Conservation (phyloP, 2,797 vertebrate genomes). For the Melopsittacus undulatus region DNA sequence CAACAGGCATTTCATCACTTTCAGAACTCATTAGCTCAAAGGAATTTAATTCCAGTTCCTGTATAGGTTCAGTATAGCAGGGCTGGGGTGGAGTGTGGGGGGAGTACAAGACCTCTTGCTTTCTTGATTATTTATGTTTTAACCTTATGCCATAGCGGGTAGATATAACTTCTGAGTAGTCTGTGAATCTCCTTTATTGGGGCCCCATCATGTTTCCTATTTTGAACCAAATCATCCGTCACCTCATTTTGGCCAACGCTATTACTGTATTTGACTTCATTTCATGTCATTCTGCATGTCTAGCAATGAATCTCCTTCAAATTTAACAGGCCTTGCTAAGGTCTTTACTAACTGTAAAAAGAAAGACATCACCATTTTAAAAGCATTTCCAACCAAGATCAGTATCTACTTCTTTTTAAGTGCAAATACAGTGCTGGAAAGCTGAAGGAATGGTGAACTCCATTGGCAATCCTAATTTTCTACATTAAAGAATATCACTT, state of each 20-base stretch:
- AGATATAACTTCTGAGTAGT: background rate
- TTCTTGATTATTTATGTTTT: conserved; percentile 5
- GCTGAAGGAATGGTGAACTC: background rate
- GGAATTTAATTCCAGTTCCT: background rate
- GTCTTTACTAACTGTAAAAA: background rate
- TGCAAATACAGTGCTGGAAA: background rate
- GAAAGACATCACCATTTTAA: background rate
- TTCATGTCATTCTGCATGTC: background rate
- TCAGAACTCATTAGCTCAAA: conserved; percentile 13
- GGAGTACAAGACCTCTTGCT: background rate
- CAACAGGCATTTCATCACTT: background rate
- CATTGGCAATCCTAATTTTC: background rate
- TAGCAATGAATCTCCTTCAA: background rate
- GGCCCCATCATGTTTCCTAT: background rate
- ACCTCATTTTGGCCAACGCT: background rate
- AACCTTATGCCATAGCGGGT: background rate
- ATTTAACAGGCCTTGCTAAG: background rate
- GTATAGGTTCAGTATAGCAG: background rate
- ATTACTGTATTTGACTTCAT: background rate
- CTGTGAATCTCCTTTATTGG: background rate
- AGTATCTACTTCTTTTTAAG: background rate
- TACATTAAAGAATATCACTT: background rate
- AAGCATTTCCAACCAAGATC: background rate
- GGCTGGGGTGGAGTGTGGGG: background rate
- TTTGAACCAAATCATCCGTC: background rate